phyloP scores from a whole-genome alignment of 2,888 invertebrate genomes.

The Andrena trimmerana region DNA sequence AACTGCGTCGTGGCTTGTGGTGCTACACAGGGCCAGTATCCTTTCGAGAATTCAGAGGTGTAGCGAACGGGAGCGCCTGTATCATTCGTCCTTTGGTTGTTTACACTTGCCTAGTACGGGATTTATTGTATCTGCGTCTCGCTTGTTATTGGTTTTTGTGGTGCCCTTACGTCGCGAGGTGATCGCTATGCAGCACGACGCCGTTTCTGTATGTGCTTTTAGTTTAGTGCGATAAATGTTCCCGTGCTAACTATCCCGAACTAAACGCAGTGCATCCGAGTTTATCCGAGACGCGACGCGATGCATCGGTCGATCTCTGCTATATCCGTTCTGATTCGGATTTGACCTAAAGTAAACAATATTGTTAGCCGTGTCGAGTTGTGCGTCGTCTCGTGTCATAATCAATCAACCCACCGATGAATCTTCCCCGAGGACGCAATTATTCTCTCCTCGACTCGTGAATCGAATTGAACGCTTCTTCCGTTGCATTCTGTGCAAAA shows the following conservation, averaged over 20 bases:
- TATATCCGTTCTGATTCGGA: background rate
- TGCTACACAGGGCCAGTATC: background rate
- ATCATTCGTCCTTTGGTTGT: background rate
- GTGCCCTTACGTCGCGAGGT: background rate
- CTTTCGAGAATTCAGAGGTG: background rate
- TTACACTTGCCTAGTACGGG: background rate
- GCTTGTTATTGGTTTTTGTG: background rate
- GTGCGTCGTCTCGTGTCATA: background rate
- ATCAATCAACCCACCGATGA: background rate
- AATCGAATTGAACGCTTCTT: background rate
- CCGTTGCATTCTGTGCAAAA: slow-evolving; percentile 4
- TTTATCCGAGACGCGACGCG: slow-evolving; percentile 12
- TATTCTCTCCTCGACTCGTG: background rate
- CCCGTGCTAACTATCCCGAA: background rate
- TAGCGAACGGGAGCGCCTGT: too few species aligned
- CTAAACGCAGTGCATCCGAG: background rate
- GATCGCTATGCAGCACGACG: background rate
- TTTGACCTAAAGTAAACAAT: slow-evolving; percentile 45
- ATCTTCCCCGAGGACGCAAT: background rate
- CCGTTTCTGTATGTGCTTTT: background rate
- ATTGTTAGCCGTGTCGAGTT: background rate
- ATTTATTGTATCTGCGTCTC: background rate
- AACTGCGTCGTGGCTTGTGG: background rate
- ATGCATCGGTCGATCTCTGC: background rate
- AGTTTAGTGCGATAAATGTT: too few species aligned